These are phyloP conservation scores for Theodoxus fluviatilis DNA, from an alignment of 2,888 invertebrate species.

Conservation along the genomic window DNA sequence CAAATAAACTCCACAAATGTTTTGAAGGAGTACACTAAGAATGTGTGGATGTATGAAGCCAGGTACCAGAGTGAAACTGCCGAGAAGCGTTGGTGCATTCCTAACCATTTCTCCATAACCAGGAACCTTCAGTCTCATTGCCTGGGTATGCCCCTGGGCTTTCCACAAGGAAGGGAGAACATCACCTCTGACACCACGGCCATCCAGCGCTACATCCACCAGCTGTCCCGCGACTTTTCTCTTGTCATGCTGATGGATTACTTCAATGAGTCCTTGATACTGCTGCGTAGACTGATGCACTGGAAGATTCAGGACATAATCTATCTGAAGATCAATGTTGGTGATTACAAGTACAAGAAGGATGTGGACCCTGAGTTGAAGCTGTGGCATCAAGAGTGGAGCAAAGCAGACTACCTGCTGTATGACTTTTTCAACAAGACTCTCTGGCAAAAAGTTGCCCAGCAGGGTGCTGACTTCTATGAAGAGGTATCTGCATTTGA, in stretches of 20 bases:
- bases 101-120: slow-evolving; percentile 55
- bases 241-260: slow-evolving; percentile 62
- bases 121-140: slow-evolving; percentile 59
- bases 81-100: slow-evolving; percentile 50
- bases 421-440: slow-evolving; percentile 58
- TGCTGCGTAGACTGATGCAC: slow-evolving; percentile 58
- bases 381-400: too few species aligned
- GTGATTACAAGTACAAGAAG: slow-evolving; percentile 34
- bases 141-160: slow-evolving; percentile 59
- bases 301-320: slow-evolving; percentile 62
- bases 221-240: slow-evolving; percentile 49
- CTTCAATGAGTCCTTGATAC: slow-evolving; percentile 60
- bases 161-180: slow-evolving; percentile 44
- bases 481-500: slow-evolving; percentile 41
- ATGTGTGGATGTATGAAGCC: too few species aligned
- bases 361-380: too few species aligned
- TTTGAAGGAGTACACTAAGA: too few species aligned
- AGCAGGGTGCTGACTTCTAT: slow-evolving; percentile 44
- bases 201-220: slow-evolving; percentile 42
- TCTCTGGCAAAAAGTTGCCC: slow-evolving; percentile 50
- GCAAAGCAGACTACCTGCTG: slow-evolving; percentile 52
- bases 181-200: slow-evolving; percentile 36
- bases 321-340: slow-evolving; percentile 46
- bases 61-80: too few species aligned
- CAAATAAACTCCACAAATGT: too few species aligned